Percentiles rank a stretch among this genome's conserved stretches.
Conservation (phyloP, 2,888 invertebrate species). For the Pristionchus exspectatus region DNA sequence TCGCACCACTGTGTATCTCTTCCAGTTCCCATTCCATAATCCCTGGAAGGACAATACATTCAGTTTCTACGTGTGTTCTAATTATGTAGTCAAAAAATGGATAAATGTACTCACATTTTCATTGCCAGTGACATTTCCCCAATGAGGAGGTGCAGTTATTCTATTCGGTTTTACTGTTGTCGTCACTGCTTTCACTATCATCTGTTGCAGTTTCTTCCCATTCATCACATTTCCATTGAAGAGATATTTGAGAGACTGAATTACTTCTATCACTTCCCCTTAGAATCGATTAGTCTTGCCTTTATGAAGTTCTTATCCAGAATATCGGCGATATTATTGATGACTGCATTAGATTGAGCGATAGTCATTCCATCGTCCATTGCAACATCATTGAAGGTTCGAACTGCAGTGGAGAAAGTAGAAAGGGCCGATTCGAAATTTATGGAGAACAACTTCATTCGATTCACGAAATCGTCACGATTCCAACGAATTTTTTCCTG, state of each 20-base stretch:
- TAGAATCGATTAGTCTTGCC: background rate
- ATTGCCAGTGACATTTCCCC: background rate
- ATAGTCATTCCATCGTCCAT: slow-evolving; percentile 42
- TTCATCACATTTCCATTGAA: slow-evolving; percentile 53
- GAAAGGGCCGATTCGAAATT: slow-evolving; percentile 36
- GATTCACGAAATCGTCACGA: slow-evolving; percentile 37
- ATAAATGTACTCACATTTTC: background rate
- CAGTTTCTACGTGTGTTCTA: too few species aligned
- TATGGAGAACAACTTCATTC: slow-evolving; percentile 25
- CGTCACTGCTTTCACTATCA: background rate
- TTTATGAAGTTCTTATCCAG: slow-evolving; percentile 31
- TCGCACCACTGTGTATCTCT: background rate
- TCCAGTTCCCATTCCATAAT: slow-evolving; percentile 23
- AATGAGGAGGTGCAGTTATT: background rate
- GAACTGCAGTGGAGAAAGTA: slow-evolving; percentile 16
- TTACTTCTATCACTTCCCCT: background rate
- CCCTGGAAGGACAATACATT: background rate
- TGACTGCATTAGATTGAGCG: background rate
- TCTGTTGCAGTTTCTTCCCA: slow-evolving; percentile 29
- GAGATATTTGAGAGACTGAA: slow-evolving; percentile 36
- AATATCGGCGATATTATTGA: slow-evolving; percentile 24
- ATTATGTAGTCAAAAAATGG: too few species aligned
- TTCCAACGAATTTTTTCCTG: background rate
- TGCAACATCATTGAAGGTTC: slow-evolving; percentile 44
- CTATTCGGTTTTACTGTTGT: slow-evolving; percentile 22